Evolutionary conservation across 2,113 vertebrate genomes (phyloP).

Genomic region (Motacilla alba): DNA sequence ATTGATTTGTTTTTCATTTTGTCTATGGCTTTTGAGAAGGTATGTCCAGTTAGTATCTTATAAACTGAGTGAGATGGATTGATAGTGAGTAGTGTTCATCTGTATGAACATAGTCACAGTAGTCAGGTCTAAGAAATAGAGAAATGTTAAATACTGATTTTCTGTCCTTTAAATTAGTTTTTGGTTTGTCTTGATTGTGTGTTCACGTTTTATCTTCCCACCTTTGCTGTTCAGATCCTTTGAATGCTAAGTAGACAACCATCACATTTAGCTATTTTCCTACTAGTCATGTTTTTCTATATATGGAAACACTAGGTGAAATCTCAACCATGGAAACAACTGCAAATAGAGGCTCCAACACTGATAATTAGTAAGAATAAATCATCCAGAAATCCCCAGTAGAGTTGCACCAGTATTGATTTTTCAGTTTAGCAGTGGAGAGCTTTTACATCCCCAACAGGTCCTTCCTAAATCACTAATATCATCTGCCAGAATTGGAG

Average conservation of each 20-base stretch:
- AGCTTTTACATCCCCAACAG: background rate
- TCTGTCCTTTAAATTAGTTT: background rate
- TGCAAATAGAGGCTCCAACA: background rate
- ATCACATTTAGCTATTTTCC: background rate
- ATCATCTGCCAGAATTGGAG: constrained; percentile 31
- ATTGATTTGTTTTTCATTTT: background rate
- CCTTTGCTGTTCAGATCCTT: background rate
- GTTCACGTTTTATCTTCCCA: background rate
- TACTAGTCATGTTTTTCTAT: background rate
- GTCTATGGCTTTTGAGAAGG: background rate
- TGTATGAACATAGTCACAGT: background rate
- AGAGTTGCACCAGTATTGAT: constrained; percentile 3
- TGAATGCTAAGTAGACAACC: background rate
- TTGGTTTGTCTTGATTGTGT: background rate
- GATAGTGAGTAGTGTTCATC: background rate
- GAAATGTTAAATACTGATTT: background rate
- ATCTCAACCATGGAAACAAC: background rate
- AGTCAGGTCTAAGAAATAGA: background rate
- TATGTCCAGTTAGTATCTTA: background rate
- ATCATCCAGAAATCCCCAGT: background rate
- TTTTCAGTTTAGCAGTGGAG: constrained; percentile 26
- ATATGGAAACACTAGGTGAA: background rate
- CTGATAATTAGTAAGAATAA: constrained; percentile 20
- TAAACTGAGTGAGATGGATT: background rate
- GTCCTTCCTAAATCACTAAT: constrained; percentile 38